Base-by-base conservation (phyloP, 1,140 invertebrate species). In the Saccostrea glomerata region DNA sequence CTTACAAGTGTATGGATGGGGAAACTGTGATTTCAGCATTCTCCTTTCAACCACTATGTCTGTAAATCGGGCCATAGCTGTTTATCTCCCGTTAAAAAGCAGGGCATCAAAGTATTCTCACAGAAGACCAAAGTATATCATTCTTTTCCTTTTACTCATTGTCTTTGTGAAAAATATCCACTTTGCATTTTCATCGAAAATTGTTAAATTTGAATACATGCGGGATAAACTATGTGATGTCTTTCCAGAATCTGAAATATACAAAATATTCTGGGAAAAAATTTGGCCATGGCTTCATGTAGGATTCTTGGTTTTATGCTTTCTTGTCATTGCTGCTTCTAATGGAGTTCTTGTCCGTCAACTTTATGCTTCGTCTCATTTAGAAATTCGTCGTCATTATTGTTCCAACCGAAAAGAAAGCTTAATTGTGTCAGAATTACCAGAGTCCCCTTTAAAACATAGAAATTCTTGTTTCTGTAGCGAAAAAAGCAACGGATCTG, bases 1-100 rank as follows among this genome's bases (percentile, higher is more conserved):
- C 87, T 91, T 93, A 23, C 91, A 93, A 70, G 92, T 93, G 55
- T 93, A 92, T 77, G 93, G 93, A 25, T 92, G 90, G 90, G 91
- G 92, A 86, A 91, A 92, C 83, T 90, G 90, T 70, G 93, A 93
- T 84, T 88, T 92, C 17, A 91, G 91, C 56, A 92, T 93, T 12
- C 54, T 92, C n/a, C 47, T 93, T 20, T 91, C 90, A 9, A 88
- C 92, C 0, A 89, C 91, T 0, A 93, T 93, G 93, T 93, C 91
- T 0, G 89, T 90, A 23, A 92, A 93, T 73, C 87, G 92, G 13
- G 91, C 93, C 1, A 87, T 91, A 36, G 93, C 89, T 47, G 92
- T 93, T n/a, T 86, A 87, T 23, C 91, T 90, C 70, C 93, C 93
- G 3, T 82, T 93, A 13, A 90, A 90, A 54, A 89, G 85, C 0